Base-by-base conservation (phyloP, 2,888 invertebrate species). In the Xanthia icteritia region DNA sequence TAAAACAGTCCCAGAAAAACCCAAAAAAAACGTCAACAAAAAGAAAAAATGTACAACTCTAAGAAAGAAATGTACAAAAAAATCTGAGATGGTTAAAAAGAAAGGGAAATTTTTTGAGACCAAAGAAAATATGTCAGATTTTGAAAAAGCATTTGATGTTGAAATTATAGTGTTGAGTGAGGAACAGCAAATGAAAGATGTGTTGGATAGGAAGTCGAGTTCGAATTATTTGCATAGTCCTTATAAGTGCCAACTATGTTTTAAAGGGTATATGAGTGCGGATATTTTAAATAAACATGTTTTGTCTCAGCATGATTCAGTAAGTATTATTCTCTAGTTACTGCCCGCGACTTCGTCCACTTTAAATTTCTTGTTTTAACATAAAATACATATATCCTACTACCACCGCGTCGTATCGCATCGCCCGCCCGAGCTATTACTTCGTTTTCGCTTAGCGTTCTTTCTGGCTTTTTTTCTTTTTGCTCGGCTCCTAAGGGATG, bases 211-310 rank as follows among this genome's bases (percentile, higher is more conserved):
- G 54, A 91, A 89, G n/a, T 45, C 73, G 0, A 79, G 83, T 2
- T 51, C 68, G 0, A 89, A 89, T 23, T 91, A 91, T 42, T 61
- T 88, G 8, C 86, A 87, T 1, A 82, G 88, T 3, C 87, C 89
- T 0, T 90, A 88, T 17, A 87, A 86, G 23, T 91, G 91, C 66
- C 88, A 90, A 0, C 27, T 86, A 1, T 91, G 91, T 74, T 91
- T 67, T 5, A 88, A 87, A 45, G 89, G 91, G 0, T 90, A 88
- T 27, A 89, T 90, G 82, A 82, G 85, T 0, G 86, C 85, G 1
- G 87, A 85, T 39, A 85, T 87, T 11, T 84, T 86, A 58, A 80
- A 82, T 6, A 90, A 89, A 56, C 91, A 91, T 80, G 27, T 76
- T 0, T 64, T 86, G n/a, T 70, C 83, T 0, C 88, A 87, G 20